Base-by-base conservation (phyloP, 2,113 vertebrate species). In the Crotalus horridus region DNA sequence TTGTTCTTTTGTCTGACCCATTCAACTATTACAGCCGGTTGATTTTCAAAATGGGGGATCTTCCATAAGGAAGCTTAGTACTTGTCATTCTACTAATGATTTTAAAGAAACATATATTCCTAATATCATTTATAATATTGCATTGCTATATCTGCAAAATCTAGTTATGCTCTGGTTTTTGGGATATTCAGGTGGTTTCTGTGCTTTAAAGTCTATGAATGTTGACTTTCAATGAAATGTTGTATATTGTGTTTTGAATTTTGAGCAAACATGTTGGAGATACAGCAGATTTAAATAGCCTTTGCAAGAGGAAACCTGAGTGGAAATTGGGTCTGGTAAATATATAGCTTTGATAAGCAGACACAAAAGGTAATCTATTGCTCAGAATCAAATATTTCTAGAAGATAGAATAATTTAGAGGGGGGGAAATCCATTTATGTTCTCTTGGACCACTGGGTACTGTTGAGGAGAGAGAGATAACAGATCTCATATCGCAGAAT, bases 241-340 rank as follows among this genome's bases (percentile, higher is more conserved):
- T 46, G n/a, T 86, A 54, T 58, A 39, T 90, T 91, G 86, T 55
- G 54, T 55, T n/a, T 91, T 39, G 54, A 48, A 91, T 91, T 91
- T 48, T 85, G 33, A 46, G 90, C 23, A 48, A 10, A 15, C 15
- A 8, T n/a, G 15, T 61, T 59, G 81, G 85, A 87, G 55, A 26
- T 29, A n/a, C 26, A n/a, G 39, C 90, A 86, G 24, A 15, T 48
- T 43, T 87, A 13, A 90, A 29, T 51, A 46, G 39, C 43, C 33
- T 91, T 87, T n/a, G 85, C 43, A 56, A 91, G 53, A 13, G 39
- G 51, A 17, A n/a, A 39, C 53, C 33, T 58, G 39, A 39, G 24
- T 56, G 69, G 64, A 56, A 33, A 3, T 56, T 55, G 8, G 69
- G 51, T 58, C 8, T 91, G 54, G n/a, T 56, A 29, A 86, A n/a